These are phyloP conservation scores for Pherbina coryleti DNA, from an alignment of 2,888 invertebrate genomes.

Conservation along the genomic window DNA sequence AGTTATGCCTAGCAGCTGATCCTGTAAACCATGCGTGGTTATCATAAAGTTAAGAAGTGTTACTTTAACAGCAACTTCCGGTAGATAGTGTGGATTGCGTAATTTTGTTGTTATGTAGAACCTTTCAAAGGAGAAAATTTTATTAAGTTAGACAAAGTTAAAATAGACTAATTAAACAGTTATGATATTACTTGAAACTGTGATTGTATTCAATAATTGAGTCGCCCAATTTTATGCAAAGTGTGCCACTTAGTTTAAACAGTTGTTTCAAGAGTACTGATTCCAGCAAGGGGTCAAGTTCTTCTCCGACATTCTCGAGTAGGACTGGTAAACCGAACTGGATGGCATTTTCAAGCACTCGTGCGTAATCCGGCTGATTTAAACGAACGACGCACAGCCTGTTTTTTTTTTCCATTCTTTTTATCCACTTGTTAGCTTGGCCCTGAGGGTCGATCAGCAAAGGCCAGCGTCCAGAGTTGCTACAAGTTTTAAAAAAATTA, in stretches of 20 bases:
- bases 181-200: slow-evolving; percentile 77
- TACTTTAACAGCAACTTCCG: slow-evolving; percentile 92
- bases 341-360: slow-evolving; percentile 87
- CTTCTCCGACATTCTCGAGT: slow-evolving; percentile 91
- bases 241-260: slow-evolving; percentile 88
- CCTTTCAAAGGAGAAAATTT: slow-evolving; percentile 68
- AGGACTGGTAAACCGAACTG: slow-evolving; percentile 89
- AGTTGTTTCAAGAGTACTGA: slow-evolving; percentile 91
- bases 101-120: slow-evolving; percentile 94
- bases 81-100: slow-evolving; percentile 93
- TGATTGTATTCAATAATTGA: slow-evolving; percentile 89
- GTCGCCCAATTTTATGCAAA: slow-evolving; percentile 92
- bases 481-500: slow-evolving; percentile 66
- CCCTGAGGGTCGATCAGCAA: slow-evolving; percentile 96
- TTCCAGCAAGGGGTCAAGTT: slow-evolving; percentile 90
- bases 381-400: slow-evolving; percentile 85
- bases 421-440: slow-evolving; percentile 94
- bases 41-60: slow-evolving; percentile 94
- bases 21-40: slow-evolving; percentile 88
- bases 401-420: slow-evolving; percentile 90
- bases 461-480: slow-evolving; percentile 91
- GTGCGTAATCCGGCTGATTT: slow-evolving; percentile 84
- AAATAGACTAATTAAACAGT: too few relatives aligned
- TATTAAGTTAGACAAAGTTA: too few relatives aligned
- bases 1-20: slow-evolving; percentile 89